Base-by-base conservation (phyloP, 2,888 invertebrate genomes). In the Diogma glabrata region DNA sequence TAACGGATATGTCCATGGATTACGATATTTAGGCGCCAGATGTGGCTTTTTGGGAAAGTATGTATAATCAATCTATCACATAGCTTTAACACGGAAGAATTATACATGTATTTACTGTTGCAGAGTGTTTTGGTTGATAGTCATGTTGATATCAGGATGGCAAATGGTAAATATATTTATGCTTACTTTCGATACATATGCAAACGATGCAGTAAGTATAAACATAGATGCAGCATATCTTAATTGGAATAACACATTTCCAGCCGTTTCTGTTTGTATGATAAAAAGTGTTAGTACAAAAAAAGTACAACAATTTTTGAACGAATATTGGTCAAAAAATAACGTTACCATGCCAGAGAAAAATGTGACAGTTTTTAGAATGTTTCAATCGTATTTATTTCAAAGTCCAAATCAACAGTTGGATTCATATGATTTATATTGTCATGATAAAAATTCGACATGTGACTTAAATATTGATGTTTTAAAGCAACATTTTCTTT, bases 401-500 rank as follows among this genome's bases (percentile, higher is more conserved):
- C 30, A 30, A 14, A 48, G 33, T 33, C 48, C 48, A n/a, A 30
- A 30, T 5, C 48, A 30, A 20, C 30, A 19, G 17, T 20, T 48
- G 7, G 48, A 48, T 14, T 30, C 16, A 20, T 33, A 20, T 14
- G 48, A 48, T 48, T 12, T 19, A 1, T 24, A 22, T 16, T 48
- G 48, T 20, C 14, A 2, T 8, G 10, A 9, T 3, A 19, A 20
- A 16, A 48, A 48, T 20, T 3, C 12, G 2, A 48, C 30, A 1
- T 48, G 48, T 33, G 48, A 33, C 2, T 20, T 48, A 20, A 30
- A 48, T 48, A 22, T 48, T 10, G 19, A 30, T 4, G 33, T 48
- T 6, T 16, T 46, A 9, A 23, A 46, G 10, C 10, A 24, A 16
- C 17, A 63, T 62, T 54, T 63, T 17, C 53, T 63, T 8, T 57